Percentiles rank a stretch among this genome's conserved stretches.
Conservation (phyloP, 2,888 invertebrate genomes). For the Euplagia quadripunctaria region DNA sequence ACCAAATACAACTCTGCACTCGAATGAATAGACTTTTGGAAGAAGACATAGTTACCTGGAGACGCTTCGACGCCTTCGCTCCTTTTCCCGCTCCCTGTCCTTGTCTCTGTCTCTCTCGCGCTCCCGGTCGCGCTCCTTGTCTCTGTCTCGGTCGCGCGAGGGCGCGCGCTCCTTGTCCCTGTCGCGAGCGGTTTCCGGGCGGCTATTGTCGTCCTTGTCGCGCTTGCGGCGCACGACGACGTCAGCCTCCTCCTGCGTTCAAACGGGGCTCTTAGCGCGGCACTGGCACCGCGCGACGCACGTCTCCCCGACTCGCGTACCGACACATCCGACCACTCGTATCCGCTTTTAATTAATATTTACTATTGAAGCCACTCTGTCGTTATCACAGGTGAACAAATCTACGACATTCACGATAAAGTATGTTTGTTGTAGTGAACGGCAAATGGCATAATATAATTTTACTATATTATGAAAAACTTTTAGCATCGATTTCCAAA, state of each 20-base stretch:
- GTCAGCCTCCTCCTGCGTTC: conserved; percentile 90
- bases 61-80: conserved; percentile 59
- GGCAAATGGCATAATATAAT: background rate
- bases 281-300: conserved; percentile 2
- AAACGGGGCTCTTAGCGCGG: conserved; percentile 48
- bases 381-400: background rate
- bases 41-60: conserved; percentile 55
- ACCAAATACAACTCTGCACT: too few relatives aligned
- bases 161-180: conserved; percentile 63
- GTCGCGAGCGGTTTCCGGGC: conserved; percentile 55
- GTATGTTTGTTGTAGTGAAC: background rate
- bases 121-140: conserved; percentile 60
- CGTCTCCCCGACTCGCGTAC: conserved; percentile 8
- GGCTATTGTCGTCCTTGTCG: conserved; percentile 68
- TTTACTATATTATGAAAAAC: background rate
- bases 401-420: background rate
- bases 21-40: background rate
- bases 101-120: conserved; percentile 39
- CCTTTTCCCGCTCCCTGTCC: conserved; percentile 59
- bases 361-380: background rate
- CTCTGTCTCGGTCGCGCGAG: conserved; percentile 59
- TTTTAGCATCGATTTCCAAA: background rate
- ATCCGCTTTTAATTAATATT: background rate
- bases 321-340: background rate
- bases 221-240: conserved; percentile 86